phyloP scores from a whole-genome alignment of 2,113 vertebrate species.

The Takifugu flavidus region DNA sequence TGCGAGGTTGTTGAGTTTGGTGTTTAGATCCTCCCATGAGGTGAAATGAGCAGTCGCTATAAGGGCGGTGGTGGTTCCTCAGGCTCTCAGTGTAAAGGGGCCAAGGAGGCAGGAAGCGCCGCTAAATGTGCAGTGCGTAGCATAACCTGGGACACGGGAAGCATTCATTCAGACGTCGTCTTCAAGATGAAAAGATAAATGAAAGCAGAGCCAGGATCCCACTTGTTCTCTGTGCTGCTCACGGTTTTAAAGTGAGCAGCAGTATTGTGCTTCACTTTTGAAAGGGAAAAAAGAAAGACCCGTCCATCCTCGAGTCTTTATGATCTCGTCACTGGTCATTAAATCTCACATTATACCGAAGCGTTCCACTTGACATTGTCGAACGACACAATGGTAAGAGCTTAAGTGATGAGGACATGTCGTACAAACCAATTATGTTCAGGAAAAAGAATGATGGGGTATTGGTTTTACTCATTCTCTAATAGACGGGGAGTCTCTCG shows the following conservation, averaged over 20 bases:
- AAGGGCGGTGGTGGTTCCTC: no score
- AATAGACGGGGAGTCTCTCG: background rate
- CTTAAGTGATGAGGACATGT: slow-evolving; percentile 40
- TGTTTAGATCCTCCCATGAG: no score
- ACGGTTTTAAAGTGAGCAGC: slow-evolving; percentile 49
- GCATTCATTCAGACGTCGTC: no score
- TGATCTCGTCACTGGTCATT: slow-evolving; percentile 57
- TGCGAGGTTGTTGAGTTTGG: no score
- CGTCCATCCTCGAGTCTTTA: slow-evolving; percentile 39
- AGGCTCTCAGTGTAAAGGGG: no score
- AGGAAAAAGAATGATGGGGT: slow-evolving; percentile 42
- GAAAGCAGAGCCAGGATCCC: no score
- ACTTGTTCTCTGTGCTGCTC: slow-evolving; percentile 31
- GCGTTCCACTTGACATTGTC: slow-evolving; percentile 52
- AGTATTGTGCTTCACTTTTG: slow-evolving; percentile 12
- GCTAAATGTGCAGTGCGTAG: no score
- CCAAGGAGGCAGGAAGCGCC: no score
- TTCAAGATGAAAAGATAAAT: no score
- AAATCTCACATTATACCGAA: slow-evolving; percentile 54
- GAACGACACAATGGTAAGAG: slow-evolving; percentile 13
- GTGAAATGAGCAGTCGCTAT: no score
- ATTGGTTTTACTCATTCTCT: slow-evolving; percentile 32
- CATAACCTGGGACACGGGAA: no score
- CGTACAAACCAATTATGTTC: slow-evolving; percentile 44
- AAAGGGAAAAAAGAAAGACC: slow-evolving; percentile 21